Percentiles rank a stretch among this genome's conserved stretches.
These are phyloP conservation scores for Zenarchopterus dispar DNA, from an alignment of 2,797 vertebrate species.

Conservation along the genomic window DNA sequence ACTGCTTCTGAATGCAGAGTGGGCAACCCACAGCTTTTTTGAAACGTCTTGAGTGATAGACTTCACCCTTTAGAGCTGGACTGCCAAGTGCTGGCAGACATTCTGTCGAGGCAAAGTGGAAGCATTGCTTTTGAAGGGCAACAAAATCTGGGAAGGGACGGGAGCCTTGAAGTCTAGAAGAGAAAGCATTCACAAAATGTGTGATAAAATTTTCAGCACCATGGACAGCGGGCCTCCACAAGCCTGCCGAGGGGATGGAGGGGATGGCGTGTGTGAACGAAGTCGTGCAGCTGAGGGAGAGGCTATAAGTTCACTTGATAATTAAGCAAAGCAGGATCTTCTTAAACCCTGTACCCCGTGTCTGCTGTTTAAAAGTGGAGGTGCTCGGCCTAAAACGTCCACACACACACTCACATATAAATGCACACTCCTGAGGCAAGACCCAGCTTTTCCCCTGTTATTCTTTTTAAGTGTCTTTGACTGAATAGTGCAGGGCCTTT, in stretches of 20 bases:
- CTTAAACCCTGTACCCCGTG: constrained; percentile 29
- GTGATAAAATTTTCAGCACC: constrained; percentile 80
- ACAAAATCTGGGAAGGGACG: constrained; percentile 41
- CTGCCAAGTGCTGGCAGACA: constrained; percentile 61
- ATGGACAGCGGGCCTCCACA: constrained; percentile 73
- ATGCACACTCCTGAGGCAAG: constrained; percentile 49
- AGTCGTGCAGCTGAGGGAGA: constrained; percentile 25
- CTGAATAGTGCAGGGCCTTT: constrained; percentile 83
- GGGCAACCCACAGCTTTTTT: constrained; percentile 58
- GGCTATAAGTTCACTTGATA: constrained; percentile 64
- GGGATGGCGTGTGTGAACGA: not conserved
- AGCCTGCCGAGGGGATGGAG: constrained; percentile 15
- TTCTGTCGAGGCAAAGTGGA: constrained; percentile 73
- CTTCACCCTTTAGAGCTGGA: constrained; percentile 57
- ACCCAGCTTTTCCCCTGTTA: constrained; percentile 51
- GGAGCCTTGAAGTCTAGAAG: constrained; percentile 56
- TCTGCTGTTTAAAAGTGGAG: constrained; percentile 48
- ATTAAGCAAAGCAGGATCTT: constrained; percentile 63
- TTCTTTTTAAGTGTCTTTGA: constrained; percentile 48
- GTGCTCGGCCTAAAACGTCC: constrained; percentile 31
- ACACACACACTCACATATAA: constrained; percentile 7
- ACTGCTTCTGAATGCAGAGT: constrained; percentile 53
- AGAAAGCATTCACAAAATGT: constrained; percentile 64
- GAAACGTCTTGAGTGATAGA: constrained; percentile 67
- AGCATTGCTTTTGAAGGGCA: constrained; percentile 71